These are phyloP conservation scores for Tonatia bakeri DNA, from an alignment of 2,113 vertebrate genomes.

Conservation along the genomic window DNA sequence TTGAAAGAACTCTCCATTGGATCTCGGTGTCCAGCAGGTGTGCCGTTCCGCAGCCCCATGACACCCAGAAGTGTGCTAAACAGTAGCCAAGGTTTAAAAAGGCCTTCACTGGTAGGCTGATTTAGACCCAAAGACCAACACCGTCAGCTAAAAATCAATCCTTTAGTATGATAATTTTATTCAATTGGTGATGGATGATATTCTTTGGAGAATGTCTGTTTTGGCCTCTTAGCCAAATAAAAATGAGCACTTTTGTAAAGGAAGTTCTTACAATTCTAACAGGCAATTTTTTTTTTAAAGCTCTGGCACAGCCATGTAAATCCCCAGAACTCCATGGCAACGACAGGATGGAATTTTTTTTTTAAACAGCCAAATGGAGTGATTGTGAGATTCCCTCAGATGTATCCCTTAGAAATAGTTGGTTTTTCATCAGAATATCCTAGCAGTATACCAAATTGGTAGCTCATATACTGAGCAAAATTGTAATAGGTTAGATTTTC, in stretches of 20 bases:
- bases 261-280: slow-evolving; percentile 36
- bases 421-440: neutral
- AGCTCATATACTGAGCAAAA: neutral
- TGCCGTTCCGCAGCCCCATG: neutral
- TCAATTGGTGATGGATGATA: neutral
- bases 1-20: neutral
- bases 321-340: neutral
- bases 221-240: slow-evolving; percentile 20
- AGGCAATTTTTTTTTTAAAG: neutral
- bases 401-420: neutral
- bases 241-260: slow-evolving; percentile 38
- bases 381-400: neutral
- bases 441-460: neutral
- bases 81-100: neutral
- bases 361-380: neutral
- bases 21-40: neutral
- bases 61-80: neutral
- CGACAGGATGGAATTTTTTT: neutral
- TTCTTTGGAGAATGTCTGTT: neutral
- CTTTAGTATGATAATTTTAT: neutral
- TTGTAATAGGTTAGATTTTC: neutral
- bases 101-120: neutral
- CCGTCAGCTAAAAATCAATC: neutral
- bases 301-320: neutral
- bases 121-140: neutral